Conservation (phyloP, 2,888 invertebrate species). For the Lypha dubia region DNA sequence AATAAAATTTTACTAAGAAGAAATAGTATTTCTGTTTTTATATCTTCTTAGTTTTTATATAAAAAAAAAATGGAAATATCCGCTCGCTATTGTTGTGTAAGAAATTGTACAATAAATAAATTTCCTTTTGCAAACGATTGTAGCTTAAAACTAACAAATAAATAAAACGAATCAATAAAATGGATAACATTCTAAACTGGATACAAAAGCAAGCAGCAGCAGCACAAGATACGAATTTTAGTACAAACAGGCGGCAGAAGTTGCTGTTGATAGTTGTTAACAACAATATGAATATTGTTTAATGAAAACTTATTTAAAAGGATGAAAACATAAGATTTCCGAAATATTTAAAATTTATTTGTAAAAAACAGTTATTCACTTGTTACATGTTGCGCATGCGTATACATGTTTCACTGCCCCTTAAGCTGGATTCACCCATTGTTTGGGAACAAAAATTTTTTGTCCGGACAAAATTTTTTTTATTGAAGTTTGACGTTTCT, state of each 20-base stretch:
- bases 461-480: no score
- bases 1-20: conserved; percentile 18
- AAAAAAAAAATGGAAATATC: conserved; percentile 59
- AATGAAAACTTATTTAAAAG: conserved; percentile 1
- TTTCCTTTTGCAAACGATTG: conserved; percentile 61
- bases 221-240: conserved; percentile 1
- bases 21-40: conserved; percentile 1
- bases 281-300: conserved; percentile 15
- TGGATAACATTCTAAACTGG: conserved; percentile 51
- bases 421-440: no score
- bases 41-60: conserved; percentile 9
- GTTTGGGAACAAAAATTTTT: no score
- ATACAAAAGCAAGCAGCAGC: no score
- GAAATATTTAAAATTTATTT: not conserved
- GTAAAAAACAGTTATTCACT: not conserved
- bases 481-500: no score
- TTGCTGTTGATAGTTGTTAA: conserved; percentile 27
- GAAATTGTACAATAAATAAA: conserved; percentile 54
- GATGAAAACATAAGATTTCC: not conserved
- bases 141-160: conserved; percentile 57
- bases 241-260: conserved; percentile 19
- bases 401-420: no score
- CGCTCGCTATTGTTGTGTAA: conserved; percentile 28
- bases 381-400: no score
- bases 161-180: conserved; percentile 65